Conservation (phyloP, 2,797 vertebrate species). For the Synaphobranchus kaupii region DNA sequence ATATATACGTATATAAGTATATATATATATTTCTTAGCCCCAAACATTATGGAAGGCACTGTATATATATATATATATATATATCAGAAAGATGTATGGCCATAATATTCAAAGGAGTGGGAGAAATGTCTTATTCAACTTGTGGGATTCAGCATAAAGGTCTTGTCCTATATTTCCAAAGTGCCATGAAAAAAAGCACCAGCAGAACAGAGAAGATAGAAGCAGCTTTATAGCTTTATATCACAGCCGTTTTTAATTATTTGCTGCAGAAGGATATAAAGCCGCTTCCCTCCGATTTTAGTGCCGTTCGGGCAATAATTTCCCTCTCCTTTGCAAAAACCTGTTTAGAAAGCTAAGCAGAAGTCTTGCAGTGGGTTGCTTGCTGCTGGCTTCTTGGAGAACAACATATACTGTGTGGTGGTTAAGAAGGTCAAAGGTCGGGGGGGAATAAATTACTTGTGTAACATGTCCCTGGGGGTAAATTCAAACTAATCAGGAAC, state of each 20-base stretch:
- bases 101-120: slow-evolving; percentile 27
- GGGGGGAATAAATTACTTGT: background rate
- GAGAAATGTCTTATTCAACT: slow-evolving; percentile 24
- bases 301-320: background rate
- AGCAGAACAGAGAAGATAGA: background rate
- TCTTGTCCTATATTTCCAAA: slow-evolving; percentile 25
- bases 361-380: background rate
- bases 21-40: no score
- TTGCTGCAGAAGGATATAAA: background rate
- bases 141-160: slow-evolving; percentile 7
- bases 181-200: slow-evolving; percentile 21
- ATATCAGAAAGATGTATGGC: slow-evolving; percentile 42
- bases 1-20: no score
- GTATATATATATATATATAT: background rate
- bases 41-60: no score
- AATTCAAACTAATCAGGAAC: slow-evolving; percentile 17
- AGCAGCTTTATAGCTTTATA: background rate
- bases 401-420: background rate
- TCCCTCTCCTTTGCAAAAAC: background rate
- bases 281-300: background rate
- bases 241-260: slow-evolving; percentile 5
- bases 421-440: background rate
- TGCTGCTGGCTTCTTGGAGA: background rate
- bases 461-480: background rate
- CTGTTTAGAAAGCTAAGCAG: background rate